These are phyloP conservation scores for Drosophila subpulchrella DNA, from an alignment of 1,140 invertebrate genomes.

Conservation along the genomic window DNA sequence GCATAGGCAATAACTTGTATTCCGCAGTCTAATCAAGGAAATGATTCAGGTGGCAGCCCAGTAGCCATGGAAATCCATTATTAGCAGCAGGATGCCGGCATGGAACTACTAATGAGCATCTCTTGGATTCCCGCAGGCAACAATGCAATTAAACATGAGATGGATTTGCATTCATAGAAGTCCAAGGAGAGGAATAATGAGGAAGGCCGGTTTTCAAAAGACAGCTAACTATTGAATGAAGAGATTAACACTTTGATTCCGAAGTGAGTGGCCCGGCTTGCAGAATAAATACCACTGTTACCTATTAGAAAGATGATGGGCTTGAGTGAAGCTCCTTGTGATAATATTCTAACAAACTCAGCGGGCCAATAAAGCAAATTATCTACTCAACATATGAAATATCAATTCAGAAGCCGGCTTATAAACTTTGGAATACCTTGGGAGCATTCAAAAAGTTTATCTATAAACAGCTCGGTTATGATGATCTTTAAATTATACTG, in stretches of 20 bases:
- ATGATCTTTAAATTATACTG: too few relatives aligned
- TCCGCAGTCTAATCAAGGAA: conserved; percentile 47
- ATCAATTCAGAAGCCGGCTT: not conserved
- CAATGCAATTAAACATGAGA: conserved; percentile 66
- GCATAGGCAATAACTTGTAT: conserved; percentile 35
- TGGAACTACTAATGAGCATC: conserved; percentile 44
- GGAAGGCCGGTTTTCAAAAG: not conserved
- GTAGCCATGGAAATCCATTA: conserved; percentile 11
- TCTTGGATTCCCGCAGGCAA: conserved; percentile 20
- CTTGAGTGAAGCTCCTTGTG: not conserved
- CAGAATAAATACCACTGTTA: not conserved
- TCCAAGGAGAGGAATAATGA: conserved; percentile 18
- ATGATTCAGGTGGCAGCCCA: conserved; percentile 17
- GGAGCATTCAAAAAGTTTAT: too few relatives aligned
- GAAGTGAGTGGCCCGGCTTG: not conserved
- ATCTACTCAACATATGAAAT: not conserved
- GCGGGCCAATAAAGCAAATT: not conserved
- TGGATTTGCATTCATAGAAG: conserved; percentile 57
- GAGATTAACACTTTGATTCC: not conserved
- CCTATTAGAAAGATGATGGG: not conserved
- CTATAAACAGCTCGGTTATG: too few relatives aligned
- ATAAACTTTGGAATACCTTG: not conserved
- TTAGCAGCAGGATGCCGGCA: conserved; percentile 2
- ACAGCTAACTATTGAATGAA: conserved; percentile 33
- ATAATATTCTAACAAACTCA: not conserved